A percentile compares a stretch with the other conserved stretches of the same genome.
These are phyloP conservation scores for Taeniopygia guttata DNA, from an alignment of 2,797 vertebrate genomes.

Conservation along the genomic window DNA sequence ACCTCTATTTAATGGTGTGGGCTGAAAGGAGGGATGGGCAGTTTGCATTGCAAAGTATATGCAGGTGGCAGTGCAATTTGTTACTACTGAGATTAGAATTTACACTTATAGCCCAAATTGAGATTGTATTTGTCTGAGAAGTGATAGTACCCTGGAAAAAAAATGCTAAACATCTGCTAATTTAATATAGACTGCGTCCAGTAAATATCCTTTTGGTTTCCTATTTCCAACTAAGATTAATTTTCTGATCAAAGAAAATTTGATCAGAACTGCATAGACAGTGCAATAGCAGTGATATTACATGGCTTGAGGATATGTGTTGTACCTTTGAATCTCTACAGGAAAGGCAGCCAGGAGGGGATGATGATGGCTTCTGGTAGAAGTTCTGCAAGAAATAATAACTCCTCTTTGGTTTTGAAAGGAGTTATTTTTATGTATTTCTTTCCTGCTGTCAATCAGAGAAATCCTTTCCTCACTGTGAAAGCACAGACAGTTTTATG, in stretches of 20 bases:
- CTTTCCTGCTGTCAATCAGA: slow-evolving; percentile 16
- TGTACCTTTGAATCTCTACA: slow-evolving; percentile 32
- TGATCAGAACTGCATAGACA: slow-evolving; percentile 42
- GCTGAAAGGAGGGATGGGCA: background rate
- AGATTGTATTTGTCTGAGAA: background rate
- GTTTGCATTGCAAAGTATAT: slow-evolving; percentile 17
- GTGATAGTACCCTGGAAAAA: background rate
- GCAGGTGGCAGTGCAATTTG: background rate
- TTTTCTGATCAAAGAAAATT: slow-evolving; percentile 54
- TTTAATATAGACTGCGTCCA: background rate
- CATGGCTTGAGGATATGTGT: slow-evolving; percentile 33
- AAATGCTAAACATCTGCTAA: slow-evolving; percentile 25
- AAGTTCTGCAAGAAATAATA: slow-evolving; percentile 51
- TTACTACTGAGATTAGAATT: slow-evolving; percentile 33
- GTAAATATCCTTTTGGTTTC: slow-evolving; percentile 25
- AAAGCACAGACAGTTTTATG: background rate
- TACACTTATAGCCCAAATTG: background rate
- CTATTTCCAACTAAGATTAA: slow-evolving; percentile 35
- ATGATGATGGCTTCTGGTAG: slow-evolving; percentile 41
- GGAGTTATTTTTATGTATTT: slow-evolving; percentile 42
- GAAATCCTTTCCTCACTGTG: background rate
- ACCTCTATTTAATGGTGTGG: background rate
- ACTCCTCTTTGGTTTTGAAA: slow-evolving; percentile 21
- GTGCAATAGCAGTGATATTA: slow-evolving; percentile 16
- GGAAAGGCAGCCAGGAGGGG: slow-evolving; percentile 31